Evolutionary conservation across 1,140 invertebrate species (phyloP), one percentile per base, ranked within the genome.

Genomic region (Ooceraea biroi): DNA sequence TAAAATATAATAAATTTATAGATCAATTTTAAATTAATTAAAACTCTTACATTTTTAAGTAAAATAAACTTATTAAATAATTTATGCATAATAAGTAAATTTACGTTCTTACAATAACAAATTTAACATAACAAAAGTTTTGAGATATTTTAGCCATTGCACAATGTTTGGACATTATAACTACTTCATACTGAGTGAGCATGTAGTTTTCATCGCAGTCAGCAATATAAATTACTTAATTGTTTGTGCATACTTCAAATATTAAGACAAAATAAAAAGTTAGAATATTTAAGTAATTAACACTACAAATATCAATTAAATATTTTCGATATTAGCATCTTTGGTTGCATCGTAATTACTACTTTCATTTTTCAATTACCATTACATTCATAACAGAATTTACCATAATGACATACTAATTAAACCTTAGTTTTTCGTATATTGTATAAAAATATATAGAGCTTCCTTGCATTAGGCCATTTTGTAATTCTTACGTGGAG

Each of bases 361-460:
- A 36, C 7, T 36, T 46, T 74, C 27, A 4, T 27, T 8, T 0
- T 25, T n/a, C 8, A 41, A 41, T 57, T 10, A 44, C 22, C 3
- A 55, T 55, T 52, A 36, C 7, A 36, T 36, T 36, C 7, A 7
- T 36, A 36, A 36, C n/a, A n/a, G n/a, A 36, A 36, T 36, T 36
- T 3, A 36, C 36, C 2, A 36, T 36, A 3, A 36, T 36, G 36
- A 3, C 7, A 7, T 36, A 36, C 52, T 1, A 61, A 74, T 61
- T 48, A 30, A 74, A 36, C 7, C 2, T 36, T 36, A 36, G 17
- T 27, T 27, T 3, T 61, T 30, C 27, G 0, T 44, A 63, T 61
- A 36, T 36, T 36, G 2, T 36, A 73, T 46, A 60, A 74, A 74
- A 74, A 30, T 58, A 58, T 50, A 30, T 41, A n/a, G n/a, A n/a